These are phyloP conservation scores for Anarhynchus alexandrinus DNA, from an alignment of 2,113 vertebrate genomes.

Conservation along the genomic window DNA sequence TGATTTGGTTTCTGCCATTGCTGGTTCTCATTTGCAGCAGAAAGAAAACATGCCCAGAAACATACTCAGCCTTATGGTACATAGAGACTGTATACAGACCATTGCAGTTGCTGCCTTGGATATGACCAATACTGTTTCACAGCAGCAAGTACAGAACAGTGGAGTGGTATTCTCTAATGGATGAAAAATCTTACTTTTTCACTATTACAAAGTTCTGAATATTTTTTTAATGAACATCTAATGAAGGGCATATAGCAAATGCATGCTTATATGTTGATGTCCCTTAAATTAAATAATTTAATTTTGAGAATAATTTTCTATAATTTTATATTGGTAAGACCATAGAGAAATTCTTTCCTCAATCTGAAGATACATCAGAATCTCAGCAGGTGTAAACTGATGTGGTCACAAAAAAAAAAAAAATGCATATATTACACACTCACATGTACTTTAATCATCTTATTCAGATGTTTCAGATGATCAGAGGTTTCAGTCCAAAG, in stretches of 20 bases:
- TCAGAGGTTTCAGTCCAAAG: neutral
- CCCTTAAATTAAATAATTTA: neutral
- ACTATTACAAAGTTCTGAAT: neutral
- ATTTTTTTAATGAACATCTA: neutral
- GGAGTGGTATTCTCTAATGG: neutral
- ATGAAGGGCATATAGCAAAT: neutral
- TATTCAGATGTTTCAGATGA: neutral
- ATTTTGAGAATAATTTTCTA: neutral
- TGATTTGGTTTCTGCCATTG: neutral
- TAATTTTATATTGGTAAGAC: neutral
- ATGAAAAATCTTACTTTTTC: neutral
- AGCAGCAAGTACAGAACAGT: neutral
- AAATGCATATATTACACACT: neutral
- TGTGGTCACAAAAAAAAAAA: neutral
- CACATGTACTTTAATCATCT: neutral
- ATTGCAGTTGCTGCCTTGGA: neutral
- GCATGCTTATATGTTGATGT: neutral
- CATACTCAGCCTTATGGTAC: neutral
- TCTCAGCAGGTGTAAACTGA: neutral
- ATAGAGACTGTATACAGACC: neutral
- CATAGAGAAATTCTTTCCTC: neutral
- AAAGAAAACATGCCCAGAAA: neutral
- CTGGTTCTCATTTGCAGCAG: neutral
- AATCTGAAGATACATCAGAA: neutral
- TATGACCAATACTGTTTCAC: neutral